Base-by-base conservation (phyloP, 2,797 vertebrate species). In the Paratrypauchen microcephalus region DNA sequence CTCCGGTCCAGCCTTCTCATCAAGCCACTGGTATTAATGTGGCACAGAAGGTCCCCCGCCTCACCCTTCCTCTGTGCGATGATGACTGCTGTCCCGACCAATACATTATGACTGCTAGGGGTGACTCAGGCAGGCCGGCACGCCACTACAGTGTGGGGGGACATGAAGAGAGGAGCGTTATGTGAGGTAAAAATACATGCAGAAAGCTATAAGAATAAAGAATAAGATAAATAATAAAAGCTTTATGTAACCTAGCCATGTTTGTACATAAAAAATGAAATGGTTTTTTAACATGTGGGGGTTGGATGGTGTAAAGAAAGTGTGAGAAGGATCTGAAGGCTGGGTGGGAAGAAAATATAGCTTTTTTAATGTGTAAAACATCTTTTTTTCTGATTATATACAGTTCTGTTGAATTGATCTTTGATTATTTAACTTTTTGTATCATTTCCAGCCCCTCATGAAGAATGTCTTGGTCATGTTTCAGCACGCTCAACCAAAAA, bases 1-100 rank as follows among this genome's bases (percentile, higher is more conserved):
- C 61, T 52, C 79, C 72, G 79, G 75, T 47, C 67, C 73, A 68
- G 79, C 78, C 69, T 77, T 75, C 75, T 85, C 83, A 76, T 84
- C 82, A 86, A 85, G 81, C 52, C 72, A 80, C 79, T 83, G 79
- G 66, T 81, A 76, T 80, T 84, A 86, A 83, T 85, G 81, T 76
- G 78, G 74, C 70, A 72, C 85, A 83, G 85, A 86, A 59, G 65
- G 73, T 28, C 36, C 69, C 32, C 71, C 47, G 12, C 61, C 73
- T 69, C 68, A 70, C 68, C 69, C 68, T 50, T 19, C 67, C 58
- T 7, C 64, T 48, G 41, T 76, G 59, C 71, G 52, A 45, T 56
- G 21, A 65, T 85, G 83, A 84, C 77, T 83, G 73, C 81, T 86
- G 79, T 85, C 72, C 68, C n/a, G 71, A 80, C 69, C 81, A 63